These are phyloP conservation scores for Diadophis punctatus DNA, from an alignment of 2,113 vertebrate species.

Conservation along the genomic window DNA sequence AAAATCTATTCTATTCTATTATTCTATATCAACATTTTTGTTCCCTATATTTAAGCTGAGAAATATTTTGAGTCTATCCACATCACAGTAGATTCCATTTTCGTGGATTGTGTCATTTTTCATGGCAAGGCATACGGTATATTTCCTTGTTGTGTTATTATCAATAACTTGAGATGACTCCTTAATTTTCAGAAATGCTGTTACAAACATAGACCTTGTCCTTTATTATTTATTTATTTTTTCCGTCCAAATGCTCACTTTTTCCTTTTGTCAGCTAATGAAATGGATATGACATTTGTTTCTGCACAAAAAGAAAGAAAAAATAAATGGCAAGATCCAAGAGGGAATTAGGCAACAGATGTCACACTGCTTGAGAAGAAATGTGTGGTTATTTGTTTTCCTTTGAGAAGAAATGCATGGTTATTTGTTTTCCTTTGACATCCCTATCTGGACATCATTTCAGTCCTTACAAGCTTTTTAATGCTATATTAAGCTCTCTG, in stretches of 20 bases:
- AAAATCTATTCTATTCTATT: too few relatives aligned
- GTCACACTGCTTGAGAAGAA: neutral
- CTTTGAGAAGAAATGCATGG: neutral
- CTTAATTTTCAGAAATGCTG: neutral
- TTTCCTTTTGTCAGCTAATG: neutral
- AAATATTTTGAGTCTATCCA: neutral
- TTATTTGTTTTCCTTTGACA: neutral
- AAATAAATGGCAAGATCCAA: neutral
- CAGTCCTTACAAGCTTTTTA: slow-evolving; percentile 6
- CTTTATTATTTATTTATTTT: neutral
- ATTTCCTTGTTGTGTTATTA: neutral
- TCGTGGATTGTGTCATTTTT: neutral
- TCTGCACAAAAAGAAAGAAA: neutral
- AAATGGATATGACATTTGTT: neutral
- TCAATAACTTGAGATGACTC: neutral
- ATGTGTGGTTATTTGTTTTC: neutral
- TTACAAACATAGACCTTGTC: neutral
- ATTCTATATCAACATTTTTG: neutral
- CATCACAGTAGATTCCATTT: neutral
- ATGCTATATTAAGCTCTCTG: neutral
- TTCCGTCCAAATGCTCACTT: neutral
- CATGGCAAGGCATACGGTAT: neutral
- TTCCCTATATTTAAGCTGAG: neutral
- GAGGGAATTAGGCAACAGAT: neutral
- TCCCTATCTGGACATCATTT: slow-evolving; percentile 5